Evolutionary conservation across 2,113 vertebrate species (phyloP), one percentile per base, ranked within the genome.

Genomic region (Pholis gunnellus): DNA sequence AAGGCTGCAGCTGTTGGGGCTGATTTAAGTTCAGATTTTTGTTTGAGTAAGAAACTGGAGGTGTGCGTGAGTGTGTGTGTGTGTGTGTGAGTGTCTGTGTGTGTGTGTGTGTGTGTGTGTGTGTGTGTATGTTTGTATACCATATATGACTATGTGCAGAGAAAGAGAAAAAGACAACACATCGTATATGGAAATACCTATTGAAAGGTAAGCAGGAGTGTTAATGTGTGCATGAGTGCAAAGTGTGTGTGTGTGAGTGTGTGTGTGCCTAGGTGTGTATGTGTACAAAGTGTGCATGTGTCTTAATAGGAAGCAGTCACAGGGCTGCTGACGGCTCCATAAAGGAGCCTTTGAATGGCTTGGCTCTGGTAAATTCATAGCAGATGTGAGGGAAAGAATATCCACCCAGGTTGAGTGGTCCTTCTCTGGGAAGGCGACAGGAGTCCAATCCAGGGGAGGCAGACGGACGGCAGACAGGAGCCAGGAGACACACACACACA

Each of bases 341-440:
- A 95, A 95, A 95, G 91, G 91, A 89, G 87, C 85, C 94, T 95
- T 95, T 95, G 94, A 96, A 94, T 94, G 93, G 85, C 85, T 83
- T 89, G 89, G 87, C 91, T 91, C 88, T 80, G 88, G 78, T 90
- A 91, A 95, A 95, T 96, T 92, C 90, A 87, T 93, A 95, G 91
- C 94, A 96, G 95, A 95, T 95, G 94, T 95, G 92, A 84, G 87
- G 87, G 94, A 95, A 95, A 95, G 93, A 94, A 94, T 93, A 95
- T 95, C 93, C 94, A 87, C 89, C 90, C 92, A 93, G 94, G 94
- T 91, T 89, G 93, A 93, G 93, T 93, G 92, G 93, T 85, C 91
- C 87, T 94, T 90, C 78, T 69, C 89, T 86, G 91, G 22, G 52
- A 89, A 89, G 93, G 93, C 89, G 88, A 94, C 92, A 93, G 91